These are phyloP conservation scores for Oxyura jamaicensis DNA, from an alignment of 2,113 vertebrate genomes.

Conservation along the genomic window DNA sequence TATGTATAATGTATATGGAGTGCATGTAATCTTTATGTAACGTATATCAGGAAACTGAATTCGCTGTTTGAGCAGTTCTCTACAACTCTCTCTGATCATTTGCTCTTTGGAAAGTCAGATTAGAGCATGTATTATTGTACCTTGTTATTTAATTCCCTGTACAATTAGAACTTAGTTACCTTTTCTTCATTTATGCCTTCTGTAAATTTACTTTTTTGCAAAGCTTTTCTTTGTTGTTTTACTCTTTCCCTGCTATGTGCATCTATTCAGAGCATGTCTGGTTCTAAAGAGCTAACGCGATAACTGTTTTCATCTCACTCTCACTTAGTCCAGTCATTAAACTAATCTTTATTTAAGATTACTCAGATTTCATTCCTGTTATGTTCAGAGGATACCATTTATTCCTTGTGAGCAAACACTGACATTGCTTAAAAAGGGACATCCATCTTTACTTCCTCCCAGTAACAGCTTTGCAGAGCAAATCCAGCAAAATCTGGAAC, in stretches of 20 bases:
- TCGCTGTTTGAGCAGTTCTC: not conserved
- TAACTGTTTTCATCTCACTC: not conserved
- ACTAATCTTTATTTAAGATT: not conserved
- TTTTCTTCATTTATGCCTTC: not conserved
- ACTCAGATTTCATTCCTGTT: not conserved
- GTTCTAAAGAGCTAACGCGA: not conserved
- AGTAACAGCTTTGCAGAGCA: not conserved
- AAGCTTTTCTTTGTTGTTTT: not conserved
- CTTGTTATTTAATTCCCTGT: not conserved
- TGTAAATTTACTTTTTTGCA: not conserved
- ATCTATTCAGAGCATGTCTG: not conserved
- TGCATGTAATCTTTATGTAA: not conserved
- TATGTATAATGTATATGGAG: not conserved
- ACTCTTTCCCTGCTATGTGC: not conserved
- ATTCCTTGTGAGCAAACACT: not conserved
- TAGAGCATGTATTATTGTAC: not conserved
- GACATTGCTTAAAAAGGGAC: not conserved
- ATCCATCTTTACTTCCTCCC: not conserved
- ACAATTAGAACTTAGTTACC: not conserved
- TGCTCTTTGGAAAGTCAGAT: not conserved
- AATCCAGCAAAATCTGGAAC: not conserved
- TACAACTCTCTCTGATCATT: rapidly evolving
- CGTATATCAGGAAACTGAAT: not conserved
- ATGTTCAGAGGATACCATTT: not conserved
- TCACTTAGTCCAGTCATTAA: not conserved